These are phyloP conservation scores for Elephantulus edwardii DNA, from an alignment of 2,113 vertebrate species.

Conservation along the genomic window DNA sequence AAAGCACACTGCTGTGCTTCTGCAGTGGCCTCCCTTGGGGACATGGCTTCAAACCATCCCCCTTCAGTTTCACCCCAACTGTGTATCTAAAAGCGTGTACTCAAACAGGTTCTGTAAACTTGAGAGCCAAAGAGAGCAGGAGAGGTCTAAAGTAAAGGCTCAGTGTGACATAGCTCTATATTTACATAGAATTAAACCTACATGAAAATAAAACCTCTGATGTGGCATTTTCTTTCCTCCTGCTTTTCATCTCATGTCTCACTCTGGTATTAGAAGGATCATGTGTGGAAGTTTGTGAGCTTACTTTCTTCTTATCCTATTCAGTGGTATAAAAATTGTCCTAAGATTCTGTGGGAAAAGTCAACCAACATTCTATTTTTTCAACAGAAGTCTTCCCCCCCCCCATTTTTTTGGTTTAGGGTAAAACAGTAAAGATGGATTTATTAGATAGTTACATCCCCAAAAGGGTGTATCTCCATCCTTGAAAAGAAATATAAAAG, in stretches of 20 bases:
- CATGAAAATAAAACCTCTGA: rapidly evolving
- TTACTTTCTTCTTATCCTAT: neutral
- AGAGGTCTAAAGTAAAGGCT: neutral
- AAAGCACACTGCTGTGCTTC: too few relatives aligned
- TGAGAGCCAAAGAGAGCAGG: rapidly evolving
- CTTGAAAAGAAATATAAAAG: too few relatives aligned
- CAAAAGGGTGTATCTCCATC: too few relatives aligned
- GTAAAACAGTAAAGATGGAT: too few relatives aligned
- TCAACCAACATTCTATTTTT: too few relatives aligned
- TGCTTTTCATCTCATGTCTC: neutral
- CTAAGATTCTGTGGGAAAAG: neutral
- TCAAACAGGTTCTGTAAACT: neutral
- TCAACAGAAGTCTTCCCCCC: too few relatives aligned
- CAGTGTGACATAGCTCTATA: neutral
- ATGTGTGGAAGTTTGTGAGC: neutral
- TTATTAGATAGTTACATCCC: too few relatives aligned
- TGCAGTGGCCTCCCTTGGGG: rapidly evolving
- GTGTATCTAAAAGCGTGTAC: rapidly evolving
- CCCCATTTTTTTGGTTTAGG: too few relatives aligned
- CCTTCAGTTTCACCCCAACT: rapidly evolving
- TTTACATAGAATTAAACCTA: too few relatives aligned
- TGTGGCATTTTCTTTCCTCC: rapidly evolving
- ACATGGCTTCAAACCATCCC: too few relatives aligned
- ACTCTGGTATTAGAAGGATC: neutral
- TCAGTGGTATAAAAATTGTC: neutral